phyloP scores from a whole-genome alignment of 2,113 vertebrate genomes.

The Pimephales promelas region DNA sequence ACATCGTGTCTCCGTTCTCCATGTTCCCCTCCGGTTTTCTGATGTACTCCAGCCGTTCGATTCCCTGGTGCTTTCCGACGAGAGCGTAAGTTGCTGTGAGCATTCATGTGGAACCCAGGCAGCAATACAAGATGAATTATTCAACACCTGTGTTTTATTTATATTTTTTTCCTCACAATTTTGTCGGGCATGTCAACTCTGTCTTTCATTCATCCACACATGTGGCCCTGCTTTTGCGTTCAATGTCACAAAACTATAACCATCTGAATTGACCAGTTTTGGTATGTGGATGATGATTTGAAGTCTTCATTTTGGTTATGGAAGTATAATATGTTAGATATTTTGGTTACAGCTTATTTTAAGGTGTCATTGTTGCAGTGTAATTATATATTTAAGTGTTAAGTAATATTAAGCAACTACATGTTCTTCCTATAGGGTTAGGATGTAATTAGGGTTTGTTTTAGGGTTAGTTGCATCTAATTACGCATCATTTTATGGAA shows the following conservation, averaged over 20 bases:
- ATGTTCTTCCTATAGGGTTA: too few species aligned
- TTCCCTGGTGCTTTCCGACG: conserved; percentile 59
- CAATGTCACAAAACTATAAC: conserved; percentile 13
- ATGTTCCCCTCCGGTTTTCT: conserved; percentile 22
- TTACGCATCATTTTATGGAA: too few species aligned
- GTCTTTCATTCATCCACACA: conserved; percentile 34
- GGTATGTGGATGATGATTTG: conserved; percentile 45
- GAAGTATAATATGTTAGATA: not conserved
- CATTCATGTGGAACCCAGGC: conserved; percentile 71
- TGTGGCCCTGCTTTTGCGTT: conserved; percentile 41
- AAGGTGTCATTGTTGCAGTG: too few species aligned
- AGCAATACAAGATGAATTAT: conserved; percentile 74
- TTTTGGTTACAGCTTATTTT: not conserved
- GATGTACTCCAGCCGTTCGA: conserved; percentile 39
- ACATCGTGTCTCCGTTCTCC: not conserved
- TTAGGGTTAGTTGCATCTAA: too few species aligned
- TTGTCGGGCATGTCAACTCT: conserved; percentile 39
- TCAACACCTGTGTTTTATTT: conserved; percentile 64
- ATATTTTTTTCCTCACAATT: conserved; percentile 48
- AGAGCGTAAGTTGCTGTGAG: conserved; percentile 60
- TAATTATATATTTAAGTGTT: too few species aligned
- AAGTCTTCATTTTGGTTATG: conserved; percentile 33
- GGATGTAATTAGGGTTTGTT: too few species aligned
- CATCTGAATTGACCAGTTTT: too few species aligned
- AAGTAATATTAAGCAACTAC: too few species aligned